Evolutionary conservation across 2,888 invertebrate genomes (phyloP), one percentile per base, ranked within the genome.

Genomic region (Plemyria rubiginata): DNA sequence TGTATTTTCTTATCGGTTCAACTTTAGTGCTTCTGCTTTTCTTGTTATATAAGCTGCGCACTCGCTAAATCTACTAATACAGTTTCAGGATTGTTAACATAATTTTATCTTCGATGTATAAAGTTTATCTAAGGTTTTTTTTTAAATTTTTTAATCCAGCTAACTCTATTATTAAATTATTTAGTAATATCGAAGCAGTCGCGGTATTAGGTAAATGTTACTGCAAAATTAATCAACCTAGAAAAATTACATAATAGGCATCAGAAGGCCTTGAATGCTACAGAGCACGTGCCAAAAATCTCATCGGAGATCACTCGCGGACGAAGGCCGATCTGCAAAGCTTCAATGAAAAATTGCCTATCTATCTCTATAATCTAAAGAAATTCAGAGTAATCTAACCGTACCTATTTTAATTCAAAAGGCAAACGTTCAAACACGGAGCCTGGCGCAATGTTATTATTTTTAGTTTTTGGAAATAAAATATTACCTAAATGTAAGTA

Each of bases 1-100:
- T 81, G 74, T 82, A 46, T 67, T 72, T 70, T 65, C 60, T 64
- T 55, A 68, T 66, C 61, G 55, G 65, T 66, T 67, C 46, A 63
- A 60, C 60, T 67, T 67, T 54, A 60, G 57, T 60, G 65, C 62
- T 68, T 55, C 45, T 54, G 56, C 62, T 62, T 65, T 67, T 67
- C 57, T 57, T 67, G 58, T 52, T 49, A 54, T 36, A 43, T 60
- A 13, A 54, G 41, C 15, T 15, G 13, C 13, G 15, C 28, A n/a
- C 38, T 15, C 38, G 11, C 36, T 12, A 40, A 16, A 51, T 16
- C 16, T 12, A 11, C 6, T 22, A 22, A 36, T 51, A 51, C 0
- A 50, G 32, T 41, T 43, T 3, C 8, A 8, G 16, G 36, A 38
- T 6, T 32, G 8, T 1, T 8, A 6, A 3, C 4, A 32, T 22